Percentiles rank a stretch among this genome's conserved stretches.
Evolutionary conservation across 2,113 vertebrate species (phyloP).

Genomic region (Rhineura floridana): DNA sequence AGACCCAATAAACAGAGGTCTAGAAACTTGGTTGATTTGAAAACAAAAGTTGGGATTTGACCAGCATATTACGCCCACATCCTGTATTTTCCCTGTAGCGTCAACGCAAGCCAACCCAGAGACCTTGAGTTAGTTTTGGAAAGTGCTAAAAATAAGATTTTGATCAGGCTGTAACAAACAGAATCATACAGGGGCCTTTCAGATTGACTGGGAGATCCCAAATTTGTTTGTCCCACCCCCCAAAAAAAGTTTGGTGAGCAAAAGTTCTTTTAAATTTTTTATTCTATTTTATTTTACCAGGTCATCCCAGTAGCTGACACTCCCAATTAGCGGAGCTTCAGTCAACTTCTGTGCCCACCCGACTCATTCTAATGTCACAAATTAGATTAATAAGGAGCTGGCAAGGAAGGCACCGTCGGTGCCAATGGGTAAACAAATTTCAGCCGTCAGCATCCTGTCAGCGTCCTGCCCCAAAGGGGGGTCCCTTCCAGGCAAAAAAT

Average conservation of each 20-base stretch:
- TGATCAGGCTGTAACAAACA: neutral
- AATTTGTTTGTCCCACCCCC: neutral
- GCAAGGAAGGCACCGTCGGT: constrained; percentile 70
- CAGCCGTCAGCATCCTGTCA: constrained; percentile 86
- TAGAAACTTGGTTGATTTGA: neutral
- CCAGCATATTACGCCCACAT: neutral
- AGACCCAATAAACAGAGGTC: neutral
- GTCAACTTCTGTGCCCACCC: constrained; percentile 45
- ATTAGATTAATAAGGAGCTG: constrained; percentile 82
- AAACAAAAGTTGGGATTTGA: neutral
- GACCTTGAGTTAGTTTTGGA: neutral
- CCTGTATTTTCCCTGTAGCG: too few species aligned
- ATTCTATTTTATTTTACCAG: neutral
- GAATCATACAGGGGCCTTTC: neutral
- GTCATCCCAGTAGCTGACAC: constrained; percentile 44
- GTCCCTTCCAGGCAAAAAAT: constrained; percentile 86
- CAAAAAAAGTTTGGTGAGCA: neutral
- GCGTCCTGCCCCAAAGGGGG: constrained; percentile 80
- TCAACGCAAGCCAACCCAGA: neutral
- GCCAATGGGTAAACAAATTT: constrained; percentile 83
- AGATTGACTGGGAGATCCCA: too few species aligned
- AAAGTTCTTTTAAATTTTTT: too few species aligned
- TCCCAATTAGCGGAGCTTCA: constrained; percentile 64
- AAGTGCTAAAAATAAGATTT: neutral
- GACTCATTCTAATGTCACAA: constrained; percentile 72